Base-by-base conservation (phyloP, 2,888 invertebrate genomes). In the Sarcophaga variegata region DNA sequence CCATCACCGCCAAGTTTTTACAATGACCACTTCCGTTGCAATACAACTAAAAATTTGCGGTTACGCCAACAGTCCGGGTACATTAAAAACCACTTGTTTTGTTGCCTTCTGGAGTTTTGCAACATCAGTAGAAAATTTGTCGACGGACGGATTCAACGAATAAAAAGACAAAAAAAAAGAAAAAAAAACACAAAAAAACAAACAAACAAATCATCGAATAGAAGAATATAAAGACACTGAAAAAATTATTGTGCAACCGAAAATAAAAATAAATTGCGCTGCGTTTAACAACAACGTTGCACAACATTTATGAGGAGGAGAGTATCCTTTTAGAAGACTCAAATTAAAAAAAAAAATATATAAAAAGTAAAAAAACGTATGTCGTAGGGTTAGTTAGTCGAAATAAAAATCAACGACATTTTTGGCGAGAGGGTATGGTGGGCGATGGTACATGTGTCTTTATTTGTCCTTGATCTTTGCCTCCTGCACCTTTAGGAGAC, bases 1-100 rank as follows among this genome's bases (percentile, higher is more conserved):
- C 78, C 81, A 83, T 74, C 37, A 60, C 72, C 81, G 66, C 78
- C 81, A 83, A 87, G 70, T 85, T 87, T 81, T 83, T 81, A 87
- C 83, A 83, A 83, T 83, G 86, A 87, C 83, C 86, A 87, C 78
- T 87, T 87, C 86, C 83, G 81, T 81, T 87, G 83, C 75, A 81
- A 81, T 69, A 70, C 75, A 81, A 74, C 77, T 74, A 81, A 87
- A 86, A 83, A 67, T 54, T 75, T 78, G 83, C 59, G 86, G 83
- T 83, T 69, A 77, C 59, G 64, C 79, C 63, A 74, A 47, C 74
- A 76, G 54, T 69, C 85, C 81, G 77, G 67, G 45, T 72, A 74
- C 54, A 78, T 87, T 87, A 64, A 25, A 70, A 81, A 77, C 86
- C 83, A 81, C 78, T 87, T 83, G 83, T 77, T 83, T 83, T 81